These are phyloP conservation scores for Semicossyphus pulcher DNA, from an alignment of 2,113 vertebrate genomes.

Conservation along the genomic window DNA sequence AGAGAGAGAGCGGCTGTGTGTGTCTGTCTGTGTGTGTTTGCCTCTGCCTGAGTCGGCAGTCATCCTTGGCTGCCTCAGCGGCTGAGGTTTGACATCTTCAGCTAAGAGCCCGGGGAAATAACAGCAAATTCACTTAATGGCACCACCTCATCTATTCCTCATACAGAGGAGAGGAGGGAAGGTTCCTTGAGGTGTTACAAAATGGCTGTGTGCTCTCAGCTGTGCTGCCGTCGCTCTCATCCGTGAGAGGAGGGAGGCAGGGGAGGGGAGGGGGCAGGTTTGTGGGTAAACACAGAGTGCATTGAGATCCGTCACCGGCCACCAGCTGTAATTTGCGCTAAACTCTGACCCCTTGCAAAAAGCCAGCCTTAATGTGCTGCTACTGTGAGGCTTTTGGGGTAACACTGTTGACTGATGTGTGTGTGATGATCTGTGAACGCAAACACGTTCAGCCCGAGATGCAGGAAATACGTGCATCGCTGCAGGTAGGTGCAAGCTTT, in stretches of 20 bases:
- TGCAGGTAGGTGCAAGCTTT: constrained; percentile 34
- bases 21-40: constrained; percentile 44
- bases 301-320: constrained; percentile 66
- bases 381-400: constrained; percentile 45
- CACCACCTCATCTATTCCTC: constrained; percentile 78
- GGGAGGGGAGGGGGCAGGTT: constrained; percentile 55
- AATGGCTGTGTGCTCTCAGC: constrained; percentile 73
- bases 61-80: constrained; percentile 76
- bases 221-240: constrained; percentile 42
- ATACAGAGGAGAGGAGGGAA: constrained; percentile 61
- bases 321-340: constrained; percentile 73
- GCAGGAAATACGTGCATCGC: neutral
- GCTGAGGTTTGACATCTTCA: constrained; percentile 82
- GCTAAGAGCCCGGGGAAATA: constrained; percentile 83
- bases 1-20: too few relatives aligned
- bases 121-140: constrained; percentile 83
- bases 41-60: constrained; percentile 64
- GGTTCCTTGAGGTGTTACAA: constrained; percentile 73
- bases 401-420: constrained; percentile 46
- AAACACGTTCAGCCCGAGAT: constrained; percentile 26
- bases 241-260: neutral
- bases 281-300: constrained; percentile 68
- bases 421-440: constrained; percentile 19
- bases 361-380: constrained; percentile 24
- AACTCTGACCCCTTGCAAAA: constrained; percentile 71